These are phyloP conservation scores for Eriocheir sinensis DNA, from an alignment of 1,140 invertebrate species.

Conservation along the genomic window DNA sequence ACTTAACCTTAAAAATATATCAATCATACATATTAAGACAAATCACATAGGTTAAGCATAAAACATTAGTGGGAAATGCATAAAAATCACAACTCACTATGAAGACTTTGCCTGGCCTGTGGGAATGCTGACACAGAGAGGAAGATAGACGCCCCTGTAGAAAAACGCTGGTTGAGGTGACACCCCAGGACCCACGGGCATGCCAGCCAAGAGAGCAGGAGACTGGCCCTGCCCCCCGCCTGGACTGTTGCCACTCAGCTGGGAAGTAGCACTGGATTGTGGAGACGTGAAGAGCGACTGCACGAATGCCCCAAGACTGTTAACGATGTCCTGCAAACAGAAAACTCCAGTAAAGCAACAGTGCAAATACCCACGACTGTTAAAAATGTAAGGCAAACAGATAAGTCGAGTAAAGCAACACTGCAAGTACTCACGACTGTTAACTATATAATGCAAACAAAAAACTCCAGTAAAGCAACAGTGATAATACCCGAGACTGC, in stretches of 20 bases:
- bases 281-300: constrained; percentile 92
- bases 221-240: constrained; percentile 85
- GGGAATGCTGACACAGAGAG: constrained; percentile 92
- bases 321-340: constrained; percentile 94
- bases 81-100: constrained; percentile 87
- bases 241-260: constrained; percentile 18
- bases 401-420: too few relatives aligned
- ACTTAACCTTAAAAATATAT: too few relatives aligned
- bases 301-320: constrained; percentile 96
- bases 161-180: constrained; percentile 95
- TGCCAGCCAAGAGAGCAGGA: constrained; percentile 86
- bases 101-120: constrained; percentile 92
- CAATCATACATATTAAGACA: too few relatives aligned
- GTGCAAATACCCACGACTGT: too few relatives aligned
- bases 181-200: constrained; percentile 88
- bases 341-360: too few relatives aligned
- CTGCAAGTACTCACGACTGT: too few relatives aligned
- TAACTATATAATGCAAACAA: too few relatives aligned
- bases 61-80: background rate
- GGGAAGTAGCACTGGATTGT: constrained; percentile 60
- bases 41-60: too few relatives aligned
- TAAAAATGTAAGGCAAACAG: background rate
- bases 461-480: too few relatives aligned
- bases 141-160: constrained; percentile 95
- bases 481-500: too few relatives aligned